A percentile compares a stretch with the other conserved stretches of the same genome.
Conservation (phyloP, 2,797 vertebrate genomes). For the Stomatorhinus walkeri region DNA sequence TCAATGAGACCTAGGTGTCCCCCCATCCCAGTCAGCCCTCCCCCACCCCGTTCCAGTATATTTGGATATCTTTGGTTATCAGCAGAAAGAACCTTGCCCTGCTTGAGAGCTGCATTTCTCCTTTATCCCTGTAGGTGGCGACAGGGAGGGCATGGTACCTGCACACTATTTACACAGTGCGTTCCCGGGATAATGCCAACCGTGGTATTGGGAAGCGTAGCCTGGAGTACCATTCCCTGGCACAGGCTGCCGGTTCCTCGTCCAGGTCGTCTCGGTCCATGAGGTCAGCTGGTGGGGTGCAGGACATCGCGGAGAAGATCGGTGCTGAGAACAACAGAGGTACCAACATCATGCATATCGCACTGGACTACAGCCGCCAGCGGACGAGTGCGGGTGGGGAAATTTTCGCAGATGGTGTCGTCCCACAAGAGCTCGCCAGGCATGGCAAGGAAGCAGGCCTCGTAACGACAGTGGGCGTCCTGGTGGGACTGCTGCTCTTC, state of each 20-base stretch:
- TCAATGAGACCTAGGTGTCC: not conserved
- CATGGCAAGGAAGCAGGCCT: slow-evolving; percentile 46
- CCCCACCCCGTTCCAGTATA: not conserved
- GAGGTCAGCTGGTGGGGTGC: slow-evolving; percentile 54
- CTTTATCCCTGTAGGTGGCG: slow-evolving; percentile 65
- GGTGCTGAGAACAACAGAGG: slow-evolving; percentile 72
- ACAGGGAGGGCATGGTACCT: slow-evolving; percentile 88
- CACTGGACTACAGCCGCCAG: slow-evolving; percentile 60
- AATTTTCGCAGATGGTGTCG: slow-evolving; percentile 42
- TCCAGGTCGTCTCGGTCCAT: slow-evolving; percentile 41
- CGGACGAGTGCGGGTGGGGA: slow-evolving; percentile 44
- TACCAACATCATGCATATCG: slow-evolving; percentile 87
- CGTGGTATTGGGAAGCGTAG: slow-evolving; percentile 82
- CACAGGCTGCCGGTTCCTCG: slow-evolving; percentile 5
- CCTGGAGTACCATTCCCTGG: slow-evolving; percentile 67
- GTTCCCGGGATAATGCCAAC: slow-evolving; percentile 69
- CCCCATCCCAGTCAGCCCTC: not conserved
- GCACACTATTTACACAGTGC: slow-evolving; percentile 88
- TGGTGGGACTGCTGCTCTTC: slow-evolving; percentile 64
- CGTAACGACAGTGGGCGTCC: slow-evolving; percentile 59
- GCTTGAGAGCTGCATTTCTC: not conserved
- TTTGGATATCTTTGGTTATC: not conserved
- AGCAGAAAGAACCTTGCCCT: not conserved
- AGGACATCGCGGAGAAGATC: slow-evolving; percentile 60
- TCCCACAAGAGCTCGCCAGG: slow-evolving; percentile 56